Percentiles rank a stretch among this genome's conserved stretches.
Evolutionary conservation across 2,797 vertebrate species (phyloP).

Genomic region (Thunnus albacares): DNA sequence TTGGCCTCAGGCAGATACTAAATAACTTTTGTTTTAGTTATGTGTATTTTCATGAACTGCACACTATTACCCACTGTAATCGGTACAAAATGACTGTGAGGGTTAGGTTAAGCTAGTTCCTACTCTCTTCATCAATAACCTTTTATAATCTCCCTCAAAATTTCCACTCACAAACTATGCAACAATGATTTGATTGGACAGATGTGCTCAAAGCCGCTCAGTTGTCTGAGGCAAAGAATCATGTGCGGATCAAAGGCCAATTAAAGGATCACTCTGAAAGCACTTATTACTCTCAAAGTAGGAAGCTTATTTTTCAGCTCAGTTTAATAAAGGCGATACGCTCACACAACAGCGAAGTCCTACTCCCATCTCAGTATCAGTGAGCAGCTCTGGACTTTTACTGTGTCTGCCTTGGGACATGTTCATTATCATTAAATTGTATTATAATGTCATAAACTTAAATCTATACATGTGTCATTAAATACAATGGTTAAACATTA

Average conservation of each 20-base stretch:
- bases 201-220: conserved; percentile 28
- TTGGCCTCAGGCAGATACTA: background rate
- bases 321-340: background rate
- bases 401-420: background rate
- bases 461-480: background rate
- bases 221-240: conserved; percentile 41
- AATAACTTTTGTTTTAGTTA: background rate
- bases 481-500: background rate
- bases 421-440: background rate
- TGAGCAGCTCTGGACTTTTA: background rate
- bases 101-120: conserved; percentile 9
- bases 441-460: background rate
- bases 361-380: too few relatives aligned
- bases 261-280: conserved; percentile 6
- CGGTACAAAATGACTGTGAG: conserved; percentile 11
- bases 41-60: conserved; percentile 1
- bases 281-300: background rate
- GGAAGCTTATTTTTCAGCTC: background rate
- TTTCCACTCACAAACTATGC: conserved; percentile 23
- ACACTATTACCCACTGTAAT: conserved; percentile 22
- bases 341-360: background rate
- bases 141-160: conserved; percentile 25
- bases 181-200: conserved; percentile 23
- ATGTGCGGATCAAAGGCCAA: conserved; percentile 34
- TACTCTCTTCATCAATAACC: conserved; percentile 32